Evolutionary conservation across 1,140 invertebrate species (phyloP), one percentile per base, ranked within the genome.

Genomic region (Wasmannia auropunctata): DNA sequence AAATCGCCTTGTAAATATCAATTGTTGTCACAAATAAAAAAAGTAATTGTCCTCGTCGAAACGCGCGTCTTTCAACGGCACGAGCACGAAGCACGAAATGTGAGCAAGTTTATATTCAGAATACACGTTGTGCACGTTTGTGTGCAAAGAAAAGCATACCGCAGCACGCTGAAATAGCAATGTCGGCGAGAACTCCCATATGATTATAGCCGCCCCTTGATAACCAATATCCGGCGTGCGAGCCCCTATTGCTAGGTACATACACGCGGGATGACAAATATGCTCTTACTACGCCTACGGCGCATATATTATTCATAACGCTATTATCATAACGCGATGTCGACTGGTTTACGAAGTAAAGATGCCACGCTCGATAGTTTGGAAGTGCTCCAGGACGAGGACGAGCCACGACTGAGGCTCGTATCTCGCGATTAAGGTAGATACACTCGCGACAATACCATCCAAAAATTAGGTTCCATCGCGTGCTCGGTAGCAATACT

Each of bases 271-370:
- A 74, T 83, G 79, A 83, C 37, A 83, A 83, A 74, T 83, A 83
- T 83, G 79, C 79, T 74, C 67, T 83, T 83, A 81, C 65, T 81
- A 74, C 34, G 79, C 79, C 79, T 46, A 43, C 40, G 28, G n/a
- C 67, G 67, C 37, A 58, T 83, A 74, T 83, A 83, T 83, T 83
- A 83, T 83, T 83, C 67, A 83, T 83, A 83, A 54, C 8, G 67
- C 79, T 74, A 83, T 83, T 83, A 83, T 83, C 79, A 58, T 83
- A 83, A 83, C 79, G 79, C 51, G 40, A 83, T 83, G 79, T 83
- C 51, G 79, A 83, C 79, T 83, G 67, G 67, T 83, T 83, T 83
- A 83, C 28, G 79, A 72, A 72, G 51, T 54, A 58, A 74, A 83
- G 79, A 72, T 74, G 67, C 37, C 10, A 51, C n/a, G 7, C 34